Conservation (phyloP, 2,888 invertebrate species). For the Megamerina dolium region DNA sequence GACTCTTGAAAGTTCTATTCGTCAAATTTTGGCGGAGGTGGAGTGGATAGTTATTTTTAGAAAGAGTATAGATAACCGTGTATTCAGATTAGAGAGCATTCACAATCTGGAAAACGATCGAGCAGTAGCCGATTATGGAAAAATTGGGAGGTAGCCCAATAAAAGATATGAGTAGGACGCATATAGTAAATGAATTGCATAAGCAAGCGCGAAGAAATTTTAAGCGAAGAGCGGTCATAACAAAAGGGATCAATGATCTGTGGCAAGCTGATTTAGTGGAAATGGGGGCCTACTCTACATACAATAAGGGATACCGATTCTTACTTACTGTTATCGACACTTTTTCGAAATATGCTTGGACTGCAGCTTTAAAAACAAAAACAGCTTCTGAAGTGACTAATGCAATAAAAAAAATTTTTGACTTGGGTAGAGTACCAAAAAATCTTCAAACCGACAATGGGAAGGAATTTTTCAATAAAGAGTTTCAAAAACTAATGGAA, state of each 20-base stretch:
- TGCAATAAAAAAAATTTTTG: slow-evolving; percentile 13
- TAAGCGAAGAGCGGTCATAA: slow-evolving; percentile 13
- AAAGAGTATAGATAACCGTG: too few relatives aligned
- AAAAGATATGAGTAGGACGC: slow-evolving; percentile 5
- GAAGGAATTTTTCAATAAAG: too few relatives aligned
- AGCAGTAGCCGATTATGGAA: too few relatives aligned
- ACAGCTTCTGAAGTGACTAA: slow-evolving; percentile 2
- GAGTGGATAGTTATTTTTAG: too few relatives aligned
- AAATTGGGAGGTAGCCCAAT: too few relatives aligned
- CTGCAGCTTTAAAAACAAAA: slow-evolving; percentile 7
- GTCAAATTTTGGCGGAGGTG: too few relatives aligned
- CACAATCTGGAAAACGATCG: too few relatives aligned
- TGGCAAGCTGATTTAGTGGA: slow-evolving; percentile 26
- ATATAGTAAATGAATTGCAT: slow-evolving; percentile 15
- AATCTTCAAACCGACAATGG: too few relatives aligned
- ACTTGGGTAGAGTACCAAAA: too few relatives aligned
- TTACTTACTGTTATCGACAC: slow-evolving; percentile 43
- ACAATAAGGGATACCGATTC: slow-evolving; percentile 36
- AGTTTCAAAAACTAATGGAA: slow-evolving; percentile 18
- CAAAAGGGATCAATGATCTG: slow-evolving; percentile 15
- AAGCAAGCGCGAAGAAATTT: slow-evolving; percentile 14
- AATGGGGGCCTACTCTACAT: slow-evolving; percentile 30
- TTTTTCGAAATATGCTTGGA: slow-evolving; percentile 6
- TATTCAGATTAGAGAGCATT: too few relatives aligned
- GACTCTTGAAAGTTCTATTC: too few relatives aligned